A percentile compares a stretch with the other conserved stretches of the same genome.
phyloP scores from a whole-genome alignment of 2,797 vertebrate species.

The Lagorchestes hirsutus region DNA sequence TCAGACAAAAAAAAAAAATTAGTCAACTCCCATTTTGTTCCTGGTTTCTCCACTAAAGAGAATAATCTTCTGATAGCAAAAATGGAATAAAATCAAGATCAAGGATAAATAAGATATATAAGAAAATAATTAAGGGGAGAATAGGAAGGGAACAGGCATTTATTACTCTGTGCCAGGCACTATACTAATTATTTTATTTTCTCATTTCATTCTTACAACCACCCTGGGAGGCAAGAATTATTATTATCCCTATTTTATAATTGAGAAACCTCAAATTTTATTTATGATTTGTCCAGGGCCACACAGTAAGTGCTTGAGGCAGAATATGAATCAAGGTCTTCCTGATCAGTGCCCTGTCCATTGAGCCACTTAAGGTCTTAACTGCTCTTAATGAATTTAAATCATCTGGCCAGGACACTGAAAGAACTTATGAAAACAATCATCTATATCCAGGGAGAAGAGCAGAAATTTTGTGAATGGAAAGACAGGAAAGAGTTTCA shows the following conservation, averaged over 20 bases:
- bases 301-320: neutral
- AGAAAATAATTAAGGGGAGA: neutral
- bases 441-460: neutral
- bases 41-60: neutral
- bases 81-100: neutral
- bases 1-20: neutral
- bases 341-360: neutral
- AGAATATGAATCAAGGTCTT: neutral
- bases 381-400: neutral
- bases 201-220: neutral
- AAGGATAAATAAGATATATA: neutral
- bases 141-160: neutral
- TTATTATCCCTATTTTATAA: neutral
- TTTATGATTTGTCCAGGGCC: neutral
- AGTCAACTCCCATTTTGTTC: neutral
- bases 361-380: neutral
- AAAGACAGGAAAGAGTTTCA: neutral
- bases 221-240: neutral
- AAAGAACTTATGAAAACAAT: neutral
- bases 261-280: neutral
- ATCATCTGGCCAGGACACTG: neutral
- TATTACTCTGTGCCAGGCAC: neutral
- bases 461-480: neutral
- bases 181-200: neutral
- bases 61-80: neutral